phyloP scores from a whole-genome alignment of 2,113 vertebrate genomes.

The Cercopithecus mona region DNA sequence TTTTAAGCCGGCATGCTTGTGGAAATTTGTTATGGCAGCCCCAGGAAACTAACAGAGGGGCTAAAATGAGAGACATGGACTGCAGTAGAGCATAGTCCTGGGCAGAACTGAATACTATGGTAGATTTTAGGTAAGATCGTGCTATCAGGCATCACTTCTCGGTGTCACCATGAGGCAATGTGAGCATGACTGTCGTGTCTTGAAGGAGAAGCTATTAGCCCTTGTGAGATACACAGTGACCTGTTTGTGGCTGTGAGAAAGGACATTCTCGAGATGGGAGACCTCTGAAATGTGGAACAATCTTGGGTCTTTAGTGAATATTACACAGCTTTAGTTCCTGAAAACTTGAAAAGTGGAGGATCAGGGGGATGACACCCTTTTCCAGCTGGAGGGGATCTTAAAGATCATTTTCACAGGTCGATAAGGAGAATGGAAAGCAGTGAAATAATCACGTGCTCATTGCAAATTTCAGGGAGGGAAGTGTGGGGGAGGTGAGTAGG shows the following conservation, averaged over 20 bases:
- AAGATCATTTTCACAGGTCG: not conserved
- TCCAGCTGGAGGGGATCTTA: not conserved
- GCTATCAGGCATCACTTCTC: not conserved
- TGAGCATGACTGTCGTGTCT: not conserved
- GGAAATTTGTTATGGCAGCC: not conserved
- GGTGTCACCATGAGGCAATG: fast-evolving
- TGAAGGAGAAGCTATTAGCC: not conserved
- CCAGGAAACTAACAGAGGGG: not conserved
- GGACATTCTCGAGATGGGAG: not conserved
- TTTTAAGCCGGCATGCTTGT: not conserved
- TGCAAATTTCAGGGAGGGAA: not conserved
- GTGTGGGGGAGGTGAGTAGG: too few species aligned
- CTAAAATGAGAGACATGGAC: not conserved
- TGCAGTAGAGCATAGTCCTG: not conserved
- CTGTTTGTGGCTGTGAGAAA: not conserved
- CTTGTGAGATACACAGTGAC: not conserved
- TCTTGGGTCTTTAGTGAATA: not conserved
- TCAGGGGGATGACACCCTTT: not conserved
- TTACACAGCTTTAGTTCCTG: not conserved
- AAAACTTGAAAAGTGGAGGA: not conserved
- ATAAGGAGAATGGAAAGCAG: not conserved
- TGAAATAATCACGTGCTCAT: fast-evolving
- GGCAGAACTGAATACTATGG: not conserved
- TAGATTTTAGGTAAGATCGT: not conserved
- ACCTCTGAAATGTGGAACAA: not conserved